Percentiles rank a stretch among this genome's conserved stretches.
Conservation (phyloP, 2,888 invertebrate genomes). For the Lamproptera curius region DNA sequence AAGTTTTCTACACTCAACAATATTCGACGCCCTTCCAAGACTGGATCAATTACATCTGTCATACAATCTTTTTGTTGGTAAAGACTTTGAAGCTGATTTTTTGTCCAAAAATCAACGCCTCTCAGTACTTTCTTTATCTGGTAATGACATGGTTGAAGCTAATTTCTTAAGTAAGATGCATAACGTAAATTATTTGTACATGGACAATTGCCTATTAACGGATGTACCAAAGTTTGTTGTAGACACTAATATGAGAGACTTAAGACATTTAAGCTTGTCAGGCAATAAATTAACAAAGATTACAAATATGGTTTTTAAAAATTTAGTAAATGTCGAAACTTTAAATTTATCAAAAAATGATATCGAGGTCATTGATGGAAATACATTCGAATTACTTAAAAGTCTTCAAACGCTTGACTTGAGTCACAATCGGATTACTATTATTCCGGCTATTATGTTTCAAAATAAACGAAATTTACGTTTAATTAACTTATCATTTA, state of each 20-base stretch:
- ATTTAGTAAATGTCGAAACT: neutral
- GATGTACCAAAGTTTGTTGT: conserved; percentile 3
- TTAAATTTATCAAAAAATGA: conserved; percentile 7
- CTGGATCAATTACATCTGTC: conserved; percentile 25
- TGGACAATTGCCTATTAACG: conserved; percentile 4
- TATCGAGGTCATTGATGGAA: conserved; percentile 9
- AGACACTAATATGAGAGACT: conserved; percentile 1
- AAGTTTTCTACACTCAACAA: conserved; percentile 28
- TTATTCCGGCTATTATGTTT: conserved; percentile 23
- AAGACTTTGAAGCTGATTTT: neutral
- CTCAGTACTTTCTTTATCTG: conserved; percentile 33
- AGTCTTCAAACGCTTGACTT: conserved; percentile 25
- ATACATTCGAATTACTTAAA: conserved; percentile 2
- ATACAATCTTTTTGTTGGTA: neutral
- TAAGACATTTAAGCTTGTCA: conserved; percentile 7
- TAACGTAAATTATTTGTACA: conserved; percentile 18
- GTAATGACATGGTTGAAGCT: conserved; percentile 33
- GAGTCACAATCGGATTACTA: conserved; percentile 22
- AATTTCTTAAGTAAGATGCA: conserved; percentile 23
- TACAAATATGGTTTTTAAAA: conserved; percentile 1
- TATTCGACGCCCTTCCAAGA: conserved; percentile 31
- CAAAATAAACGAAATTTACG: conserved; percentile 22
- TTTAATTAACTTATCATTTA: conserved; percentile 25
- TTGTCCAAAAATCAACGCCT: conserved; percentile 31
- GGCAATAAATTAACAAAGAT: conserved; percentile 5